Evolutionary conservation across 1,140 invertebrate species (phyloP).

Genomic region (Pogonus chalceus): DNA sequence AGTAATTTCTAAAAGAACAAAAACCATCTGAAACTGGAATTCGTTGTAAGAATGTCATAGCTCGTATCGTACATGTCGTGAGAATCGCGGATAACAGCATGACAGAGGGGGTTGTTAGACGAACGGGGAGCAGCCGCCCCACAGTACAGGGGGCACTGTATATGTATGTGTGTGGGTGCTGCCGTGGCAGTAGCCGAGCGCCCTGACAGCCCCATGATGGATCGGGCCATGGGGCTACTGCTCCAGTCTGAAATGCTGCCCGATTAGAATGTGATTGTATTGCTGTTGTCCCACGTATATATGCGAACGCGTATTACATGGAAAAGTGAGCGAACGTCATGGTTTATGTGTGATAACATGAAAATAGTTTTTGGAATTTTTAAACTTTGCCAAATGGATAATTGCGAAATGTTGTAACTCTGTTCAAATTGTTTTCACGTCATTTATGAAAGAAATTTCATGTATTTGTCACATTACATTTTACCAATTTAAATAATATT

Average conservation of each 20-base stretch:
- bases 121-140: not conserved
- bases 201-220: slow-evolving; percentile 17
- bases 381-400: not conserved
- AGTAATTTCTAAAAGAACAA: too few relatives aligned
- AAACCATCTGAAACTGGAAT: too few relatives aligned
- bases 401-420: not conserved
- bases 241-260: not conserved
- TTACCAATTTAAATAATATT: too few relatives aligned
- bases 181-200: slow-evolving; percentile 9
- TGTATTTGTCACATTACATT: too few relatives aligned
- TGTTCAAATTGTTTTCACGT: too few relatives aligned
- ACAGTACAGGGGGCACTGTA: not conserved
- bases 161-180: not conserved
- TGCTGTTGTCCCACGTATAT: not conserved
- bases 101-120: not conserved
- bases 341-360: not conserved
- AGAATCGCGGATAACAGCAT: not conserved
- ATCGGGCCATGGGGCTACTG: slow-evolving; percentile 11
- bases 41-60: slow-evolving; percentile 4
- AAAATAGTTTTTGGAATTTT: slow-evolving; percentile 3
- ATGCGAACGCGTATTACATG: not conserved
- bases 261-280: slow-evolving; percentile 1
- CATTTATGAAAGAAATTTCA: too few relatives aligned
- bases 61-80: not conserved
- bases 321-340: not conserved